These are phyloP conservation scores for Bubo blakistoni DNA, from an alignment of 2,113 vertebrate genomes.

Conservation along the genomic window DNA sequence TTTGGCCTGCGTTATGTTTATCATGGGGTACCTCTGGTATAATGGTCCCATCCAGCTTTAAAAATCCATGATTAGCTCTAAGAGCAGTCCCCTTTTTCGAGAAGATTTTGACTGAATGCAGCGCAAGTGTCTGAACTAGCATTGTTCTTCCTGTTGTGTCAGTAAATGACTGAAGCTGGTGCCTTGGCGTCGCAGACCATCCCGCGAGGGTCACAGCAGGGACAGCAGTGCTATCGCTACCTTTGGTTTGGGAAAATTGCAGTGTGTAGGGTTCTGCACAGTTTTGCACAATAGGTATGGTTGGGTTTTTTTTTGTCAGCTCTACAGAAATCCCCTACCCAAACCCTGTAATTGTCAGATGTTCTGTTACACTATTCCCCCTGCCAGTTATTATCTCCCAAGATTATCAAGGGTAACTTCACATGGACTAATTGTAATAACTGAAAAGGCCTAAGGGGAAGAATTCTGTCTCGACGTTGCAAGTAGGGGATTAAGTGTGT, in stretches of 20 bases:
- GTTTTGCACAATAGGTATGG: not conserved
- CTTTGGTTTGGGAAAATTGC: not conserved
- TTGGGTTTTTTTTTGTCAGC: not conserved
- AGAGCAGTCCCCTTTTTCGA: not conserved
- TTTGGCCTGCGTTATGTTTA: not conserved
- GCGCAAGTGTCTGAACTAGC: not conserved
- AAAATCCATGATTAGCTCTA: not conserved
- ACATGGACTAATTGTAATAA: slow-evolving; percentile 47
- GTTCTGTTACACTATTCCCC: not conserved
- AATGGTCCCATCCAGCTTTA: not conserved
- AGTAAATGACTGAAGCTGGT: not conserved
- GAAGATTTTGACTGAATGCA: not conserved
- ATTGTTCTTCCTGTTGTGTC: not conserved
- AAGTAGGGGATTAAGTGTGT: slow-evolving; percentile 52
- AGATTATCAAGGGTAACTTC: slow-evolving; percentile 55
- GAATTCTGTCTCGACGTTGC: slow-evolving; percentile 32
- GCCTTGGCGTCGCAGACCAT: not conserved
- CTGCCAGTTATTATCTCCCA: slow-evolving; percentile 16
- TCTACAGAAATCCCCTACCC: not conserved
- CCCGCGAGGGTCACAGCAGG: not conserved
- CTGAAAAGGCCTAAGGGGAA: slow-evolving; percentile 40
- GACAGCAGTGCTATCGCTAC: not conserved
- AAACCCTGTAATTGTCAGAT: slow-evolving; percentile 15
- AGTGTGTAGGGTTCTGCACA: not conserved
- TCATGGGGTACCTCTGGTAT: accelerated